phyloP scores from a whole-genome alignment of 2,113 vertebrate species.

The Ginglymostoma cirratum region DNA sequence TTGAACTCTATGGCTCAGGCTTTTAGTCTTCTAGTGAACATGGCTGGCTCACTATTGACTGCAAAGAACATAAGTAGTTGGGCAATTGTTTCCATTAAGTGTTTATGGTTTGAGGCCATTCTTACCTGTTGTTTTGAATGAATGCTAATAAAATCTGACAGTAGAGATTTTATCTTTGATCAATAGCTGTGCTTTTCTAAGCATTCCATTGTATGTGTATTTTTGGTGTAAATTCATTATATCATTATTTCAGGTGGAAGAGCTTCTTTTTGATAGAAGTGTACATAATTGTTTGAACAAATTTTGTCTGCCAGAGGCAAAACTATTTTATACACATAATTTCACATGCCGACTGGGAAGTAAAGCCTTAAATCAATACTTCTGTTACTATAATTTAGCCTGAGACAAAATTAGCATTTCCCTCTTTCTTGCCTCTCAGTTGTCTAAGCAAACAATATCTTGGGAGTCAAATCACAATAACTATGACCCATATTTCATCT shows the following conservation, averaged over 20 bases:
- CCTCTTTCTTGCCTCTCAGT: not conserved
- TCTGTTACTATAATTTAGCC: not conserved
- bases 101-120: not conserved
- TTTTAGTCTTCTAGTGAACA: not conserved
- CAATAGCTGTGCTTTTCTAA: not conserved
- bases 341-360: not conserved
- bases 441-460: not conserved
- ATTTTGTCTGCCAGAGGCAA: not conserved
- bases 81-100: not conserved
- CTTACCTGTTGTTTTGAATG: not conserved
- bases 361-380: not conserved
- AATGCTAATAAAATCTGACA: not conserved
- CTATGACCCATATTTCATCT: not conserved
- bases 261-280: not conserved
- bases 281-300: not conserved
- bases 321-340: not conserved
- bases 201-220: not conserved
- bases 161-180: not conserved
- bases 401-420: not conserved
- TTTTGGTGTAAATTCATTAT: not conserved
- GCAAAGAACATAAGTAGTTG: not conserved
- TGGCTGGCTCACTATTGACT: not conserved
- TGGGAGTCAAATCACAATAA: not conserved
- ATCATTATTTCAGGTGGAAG: not conserved
- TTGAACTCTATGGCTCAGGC: no score